Percentiles rank a stretch among this genome's conserved stretches.
Evolutionary conservation across 2,888 invertebrate genomes (phyloP).

Genomic region (Eudemis profundana): DNA sequence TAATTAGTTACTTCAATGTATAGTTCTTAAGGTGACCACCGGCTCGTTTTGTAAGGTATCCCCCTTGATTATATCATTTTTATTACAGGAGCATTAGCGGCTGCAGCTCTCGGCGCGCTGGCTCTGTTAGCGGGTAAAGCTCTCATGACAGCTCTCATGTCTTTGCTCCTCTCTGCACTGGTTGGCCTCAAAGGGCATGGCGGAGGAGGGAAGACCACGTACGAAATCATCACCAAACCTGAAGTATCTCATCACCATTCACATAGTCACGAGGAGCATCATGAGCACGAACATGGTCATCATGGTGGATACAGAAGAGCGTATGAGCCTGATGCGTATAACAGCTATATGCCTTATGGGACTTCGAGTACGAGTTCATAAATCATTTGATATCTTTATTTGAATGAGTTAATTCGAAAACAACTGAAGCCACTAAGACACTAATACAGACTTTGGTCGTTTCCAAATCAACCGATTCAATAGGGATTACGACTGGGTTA

Average conservation of each 20-base stretch:
- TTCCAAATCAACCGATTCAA: no score
- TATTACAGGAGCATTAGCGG: conserved; percentile 87
- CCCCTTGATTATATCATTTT: no score
- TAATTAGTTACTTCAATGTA: no score
- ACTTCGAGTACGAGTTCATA: conserved; percentile 53
- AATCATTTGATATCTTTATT: neutral
- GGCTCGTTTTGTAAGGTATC: no score
- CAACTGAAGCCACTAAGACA: no score
- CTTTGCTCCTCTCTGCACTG: conserved; percentile 90
- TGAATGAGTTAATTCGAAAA: no score
- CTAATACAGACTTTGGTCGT: no score
- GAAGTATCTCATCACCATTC: conserved; percentile 89
- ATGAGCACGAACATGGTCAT: conserved; percentile 82
- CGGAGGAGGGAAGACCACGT: conserved; percentile 90
- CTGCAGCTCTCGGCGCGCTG: conserved; percentile 90
- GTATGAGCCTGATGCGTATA: conserved; percentile 74
- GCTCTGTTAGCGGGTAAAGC: conserved; percentile 94
- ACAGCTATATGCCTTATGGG: conserved; percentile 77
- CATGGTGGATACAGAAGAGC: conserved; percentile 85
- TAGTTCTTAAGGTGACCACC: no score
- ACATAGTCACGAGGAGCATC: conserved; percentile 89
- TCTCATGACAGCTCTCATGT: conserved; percentile 92
- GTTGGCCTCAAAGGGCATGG: conserved; percentile 90
- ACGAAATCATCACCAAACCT: conserved; percentile 93
- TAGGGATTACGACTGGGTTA: no score